A percentile compares a stretch with the other conserved stretches of the same genome.
Conservation (phyloP, 1,140 invertebrate species). For the Lordiphosa collinella region DNA sequence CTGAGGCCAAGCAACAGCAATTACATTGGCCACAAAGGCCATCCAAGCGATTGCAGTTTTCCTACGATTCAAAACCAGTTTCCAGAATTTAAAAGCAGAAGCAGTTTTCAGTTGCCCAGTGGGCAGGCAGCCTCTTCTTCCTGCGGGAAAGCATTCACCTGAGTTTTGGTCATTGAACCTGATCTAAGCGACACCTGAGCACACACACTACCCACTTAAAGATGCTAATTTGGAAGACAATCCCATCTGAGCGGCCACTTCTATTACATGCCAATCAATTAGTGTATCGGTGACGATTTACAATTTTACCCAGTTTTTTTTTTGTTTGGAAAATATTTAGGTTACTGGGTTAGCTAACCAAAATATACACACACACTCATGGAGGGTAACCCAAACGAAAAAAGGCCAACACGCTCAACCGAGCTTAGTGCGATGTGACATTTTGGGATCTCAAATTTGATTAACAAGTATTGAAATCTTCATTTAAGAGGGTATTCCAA, state of each 20-base stretch:
- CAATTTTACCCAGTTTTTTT: slow-evolving; percentile 10
- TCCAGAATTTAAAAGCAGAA: slow-evolving; percentile 22
- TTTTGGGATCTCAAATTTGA: no score
- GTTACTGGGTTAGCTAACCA: slow-evolving; percentile 45
- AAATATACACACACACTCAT: neutral
- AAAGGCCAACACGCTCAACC: no score
- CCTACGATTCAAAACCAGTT: slow-evolving; percentile 24
- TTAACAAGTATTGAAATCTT: no score
- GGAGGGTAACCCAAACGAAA: neutral
- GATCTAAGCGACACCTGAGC: neutral
- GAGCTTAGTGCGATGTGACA: no score
- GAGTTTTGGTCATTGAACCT: slow-evolving; percentile 60
- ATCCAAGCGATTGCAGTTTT: slow-evolving; percentile 19
- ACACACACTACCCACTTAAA: slow-evolving; percentile 13
- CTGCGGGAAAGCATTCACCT: slow-evolving; percentile 44
- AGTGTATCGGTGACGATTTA: slow-evolving; percentile 54
- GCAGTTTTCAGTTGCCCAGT: slow-evolving; percentile 45
- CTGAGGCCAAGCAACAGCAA: slow-evolving; percentile 21
- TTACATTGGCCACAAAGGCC: slow-evolving; percentile 46
- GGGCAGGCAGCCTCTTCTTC: slow-evolving; percentile 34
- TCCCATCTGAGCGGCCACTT: slow-evolving; percentile 10
- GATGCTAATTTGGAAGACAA: slow-evolving; percentile 45
- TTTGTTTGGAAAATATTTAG: slow-evolving; percentile 16
- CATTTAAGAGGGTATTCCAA: no score
- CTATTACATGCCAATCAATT: slow-evolving; percentile 37